These are phyloP conservation scores for Caretta caretta DNA, from an alignment of 2,113 vertebrate genomes.

Conservation along the genomic window DNA sequence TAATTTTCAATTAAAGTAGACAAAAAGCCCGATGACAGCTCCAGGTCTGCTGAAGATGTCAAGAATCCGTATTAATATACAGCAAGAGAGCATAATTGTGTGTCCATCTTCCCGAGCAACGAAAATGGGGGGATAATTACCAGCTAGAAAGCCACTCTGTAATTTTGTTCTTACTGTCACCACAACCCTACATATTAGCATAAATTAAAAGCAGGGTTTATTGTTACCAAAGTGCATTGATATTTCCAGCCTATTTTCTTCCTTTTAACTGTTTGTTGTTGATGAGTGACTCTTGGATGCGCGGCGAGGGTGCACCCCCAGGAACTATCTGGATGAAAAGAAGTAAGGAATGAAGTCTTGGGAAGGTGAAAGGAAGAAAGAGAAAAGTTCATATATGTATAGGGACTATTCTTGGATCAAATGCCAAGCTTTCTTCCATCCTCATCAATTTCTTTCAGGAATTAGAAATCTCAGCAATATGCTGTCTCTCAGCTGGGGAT, in stretches of 20 bases:
- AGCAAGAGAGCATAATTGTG: constrained; percentile 99
- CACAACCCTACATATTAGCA: constrained; percentile 90
- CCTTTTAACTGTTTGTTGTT: constrained; percentile 88
- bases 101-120: constrained; percentile 94
- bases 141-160: constrained; percentile 91
- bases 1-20: constrained; percentile 99
- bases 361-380: not conserved
- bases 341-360: constrained; percentile 6
- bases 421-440: not conserved
- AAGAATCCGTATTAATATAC: constrained; percentile 99
- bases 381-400: not conserved
- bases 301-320: constrained; percentile 77
- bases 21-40: constrained; percentile 99
- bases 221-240: constrained; percentile 88
- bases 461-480: not conserved
- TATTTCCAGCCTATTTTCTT: constrained; percentile 84
- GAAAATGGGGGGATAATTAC: constrained; percentile 91
- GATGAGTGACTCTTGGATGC: constrained; percentile 82
- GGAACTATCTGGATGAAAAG: not conserved
- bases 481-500: not conserved
- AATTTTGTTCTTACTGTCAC: constrained; percentile 91
- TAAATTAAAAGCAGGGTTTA: constrained; percentile 91
- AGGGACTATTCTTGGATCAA: fast-evolving
- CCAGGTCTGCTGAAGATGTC: constrained; percentile 99
- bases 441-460: not conserved